A percentile compares a stretch with the other conserved stretches of the same genome.
These are phyloP conservation scores for Linyphia triangularis DNA, from an alignment of 2,888 invertebrate genomes.

Conservation along the genomic window DNA sequence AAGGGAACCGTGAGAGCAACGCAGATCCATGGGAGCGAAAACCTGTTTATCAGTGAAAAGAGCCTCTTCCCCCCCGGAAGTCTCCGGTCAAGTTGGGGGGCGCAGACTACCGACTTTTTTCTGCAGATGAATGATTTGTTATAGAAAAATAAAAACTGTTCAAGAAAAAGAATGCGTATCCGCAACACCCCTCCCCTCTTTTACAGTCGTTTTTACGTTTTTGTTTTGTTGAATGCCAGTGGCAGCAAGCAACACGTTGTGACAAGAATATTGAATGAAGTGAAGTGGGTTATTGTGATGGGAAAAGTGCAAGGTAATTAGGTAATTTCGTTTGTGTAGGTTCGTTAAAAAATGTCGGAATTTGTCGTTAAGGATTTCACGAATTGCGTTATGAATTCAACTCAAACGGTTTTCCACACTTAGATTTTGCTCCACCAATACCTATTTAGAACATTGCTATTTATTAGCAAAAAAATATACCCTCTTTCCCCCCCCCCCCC, in stretches of 20 bases:
- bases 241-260: slow-evolving; percentile 32
- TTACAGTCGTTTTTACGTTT: slow-evolving; percentile 15
- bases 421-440: too few relatives aligned
- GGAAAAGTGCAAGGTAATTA: background rate
- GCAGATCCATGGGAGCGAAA: slow-evolving; percentile 72
- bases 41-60: slow-evolving; percentile 71
- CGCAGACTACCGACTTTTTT: slow-evolving; percentile 48
- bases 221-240: slow-evolving; percentile 42
- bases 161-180: slow-evolving; percentile 46
- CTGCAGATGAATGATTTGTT: slow-evolving; percentile 71
- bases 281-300: slow-evolving; percentile 19
- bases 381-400: too few relatives aligned
- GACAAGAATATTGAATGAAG: slow-evolving; percentile 11
- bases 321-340: background rate
- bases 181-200: slow-evolving; percentile 31
- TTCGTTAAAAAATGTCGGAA: background rate
- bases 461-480: too few relatives aligned
- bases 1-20: slow-evolving; percentile 72
- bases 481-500: too few relatives aligned
- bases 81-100: slow-evolving; percentile 64
- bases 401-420: too few relatives aligned
- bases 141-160: slow-evolving; percentile 60
- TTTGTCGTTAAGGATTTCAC: background rate
- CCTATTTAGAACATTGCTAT: too few relatives aligned
- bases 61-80: slow-evolving; percentile 71